phyloP scores from a whole-genome alignment of 2,888 invertebrate genomes.

The Sphecodes monilicornis region DNA sequence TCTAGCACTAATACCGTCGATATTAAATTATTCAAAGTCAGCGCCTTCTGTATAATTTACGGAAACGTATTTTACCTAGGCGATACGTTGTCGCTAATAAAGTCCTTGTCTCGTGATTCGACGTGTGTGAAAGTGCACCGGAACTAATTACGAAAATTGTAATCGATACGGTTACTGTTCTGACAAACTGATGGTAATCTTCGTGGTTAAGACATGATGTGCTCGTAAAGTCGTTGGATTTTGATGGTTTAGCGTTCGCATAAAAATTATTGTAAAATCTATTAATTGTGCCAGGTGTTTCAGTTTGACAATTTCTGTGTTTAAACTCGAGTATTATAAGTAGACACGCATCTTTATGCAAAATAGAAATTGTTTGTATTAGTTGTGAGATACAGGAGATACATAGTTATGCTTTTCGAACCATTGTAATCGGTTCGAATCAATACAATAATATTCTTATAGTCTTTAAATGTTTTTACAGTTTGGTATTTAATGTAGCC shows the following conservation, averaged over 20 bases:
- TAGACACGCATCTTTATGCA: too few relatives aligned
- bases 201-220: background rate
- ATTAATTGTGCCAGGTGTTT: background rate
- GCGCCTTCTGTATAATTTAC: background rate
- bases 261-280: background rate
- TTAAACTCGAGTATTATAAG: background rate
- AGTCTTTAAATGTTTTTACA: too few relatives aligned
- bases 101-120: constrained; percentile 39
- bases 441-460: too few relatives aligned
- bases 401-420: too few relatives aligned
- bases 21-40: constrained; percentile 12
- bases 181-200: background rate
- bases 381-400: too few relatives aligned
- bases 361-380: too few relatives aligned
- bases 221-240: background rate
- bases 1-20: background rate
- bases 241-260: background rate
- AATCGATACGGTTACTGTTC: background rate
- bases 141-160: constrained; percentile 15
- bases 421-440: too few relatives aligned
- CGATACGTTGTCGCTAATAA: constrained; percentile 51
- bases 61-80: constrained; percentile 23
- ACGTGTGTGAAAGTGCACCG: constrained; percentile 1
- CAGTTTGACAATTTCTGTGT: background rate
- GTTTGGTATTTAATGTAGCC: too few relatives aligned